Base-by-base conservation (phyloP, 2,113 vertebrate genomes). In the Chelonoidis abingdonii region DNA sequence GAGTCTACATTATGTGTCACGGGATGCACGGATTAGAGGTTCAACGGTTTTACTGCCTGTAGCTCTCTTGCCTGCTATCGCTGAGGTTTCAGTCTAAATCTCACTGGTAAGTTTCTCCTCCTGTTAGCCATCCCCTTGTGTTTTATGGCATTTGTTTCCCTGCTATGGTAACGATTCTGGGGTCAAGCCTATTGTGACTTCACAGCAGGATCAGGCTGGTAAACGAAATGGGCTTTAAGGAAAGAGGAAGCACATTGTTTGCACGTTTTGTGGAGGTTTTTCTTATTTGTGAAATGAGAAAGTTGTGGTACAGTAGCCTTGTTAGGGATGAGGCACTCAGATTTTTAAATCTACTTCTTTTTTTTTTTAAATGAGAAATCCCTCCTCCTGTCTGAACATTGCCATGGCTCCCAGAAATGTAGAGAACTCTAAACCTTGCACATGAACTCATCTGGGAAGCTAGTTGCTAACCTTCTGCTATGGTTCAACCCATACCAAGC, bases 121-220 rank as follows among this genome's bases (percentile, higher is more conserved):
- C 87, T 50, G 0, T 69, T 41, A 52, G 22, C 75, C 76, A 41
- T 84, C 87, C 1, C 8, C 81, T 62, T 92, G 65, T 90, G 82
- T 94, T 94, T 90, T 62, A 84, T 87, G 95, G 52, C 47, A 44
- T 65, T 72, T 86, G 92, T 94, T 92, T 86, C 90, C 85, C 83
- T 0, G 17, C 93, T 75, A 83, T 95, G 93, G 93, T 90, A 90
- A 90, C 65, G 6, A 12, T 41, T 27, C 38, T 13, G 54, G 85
- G 92, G 57, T 92, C 88, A 22, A 8, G 47, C 9, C 93, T 49
- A 13, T 86, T 88, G 85, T 88, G 80, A 29, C 83, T 84, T 87
- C 59, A 6, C 92, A 72, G 89, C 81, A 59, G 88, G 90, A 90
- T 80, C 1, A 11, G 88, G 50, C 85, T 94, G 90, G 57, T 56